A percentile compares a stretch with the other conserved stretches of the same genome.
Conservation (phyloP, 2,797 vertebrate genomes). For the Borostomias antarcticus region DNA sequence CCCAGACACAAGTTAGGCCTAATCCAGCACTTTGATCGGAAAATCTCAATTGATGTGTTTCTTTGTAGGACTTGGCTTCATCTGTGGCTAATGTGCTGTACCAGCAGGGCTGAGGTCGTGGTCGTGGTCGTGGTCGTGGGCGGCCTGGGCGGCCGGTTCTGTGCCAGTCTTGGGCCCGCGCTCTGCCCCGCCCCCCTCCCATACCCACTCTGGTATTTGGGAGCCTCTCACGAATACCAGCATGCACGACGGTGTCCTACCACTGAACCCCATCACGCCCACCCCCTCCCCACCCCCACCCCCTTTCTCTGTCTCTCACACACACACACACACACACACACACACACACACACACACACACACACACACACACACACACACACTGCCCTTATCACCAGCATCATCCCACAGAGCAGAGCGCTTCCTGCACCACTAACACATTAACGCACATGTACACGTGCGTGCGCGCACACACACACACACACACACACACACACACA, state of each 20-base stretch:
- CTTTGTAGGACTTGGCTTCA: no score
- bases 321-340: conserved; percentile 12
- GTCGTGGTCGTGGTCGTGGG: no score
- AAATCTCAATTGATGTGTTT: not conserved
- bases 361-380: conserved; percentile 5
- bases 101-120: no score
- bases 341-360: conserved; percentile 19
- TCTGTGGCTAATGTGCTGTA: no score
- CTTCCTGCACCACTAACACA: conserved; percentile 59
- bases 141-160: conserved; percentile 24
- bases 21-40: no score
- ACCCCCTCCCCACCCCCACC: conserved; percentile 36
- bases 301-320: conserved; percentile 11
- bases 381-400: conserved; percentile 63
- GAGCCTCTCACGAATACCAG: conserved; percentile 82
- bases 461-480: not conserved
- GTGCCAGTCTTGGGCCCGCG: conserved; percentile 40
- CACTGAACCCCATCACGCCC: conserved; percentile 73
- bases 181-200: conserved; percentile 25
- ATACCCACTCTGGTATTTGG: conserved; percentile 54
- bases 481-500: not conserved
- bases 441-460: conserved; percentile 13
- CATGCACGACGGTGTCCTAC: conserved; percentile 72
- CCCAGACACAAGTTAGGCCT: no score
- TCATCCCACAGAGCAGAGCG: conserved; percentile 44